Base-by-base conservation (phyloP, 1,140 invertebrate genomes). In the Drosophila azteca region DNA sequence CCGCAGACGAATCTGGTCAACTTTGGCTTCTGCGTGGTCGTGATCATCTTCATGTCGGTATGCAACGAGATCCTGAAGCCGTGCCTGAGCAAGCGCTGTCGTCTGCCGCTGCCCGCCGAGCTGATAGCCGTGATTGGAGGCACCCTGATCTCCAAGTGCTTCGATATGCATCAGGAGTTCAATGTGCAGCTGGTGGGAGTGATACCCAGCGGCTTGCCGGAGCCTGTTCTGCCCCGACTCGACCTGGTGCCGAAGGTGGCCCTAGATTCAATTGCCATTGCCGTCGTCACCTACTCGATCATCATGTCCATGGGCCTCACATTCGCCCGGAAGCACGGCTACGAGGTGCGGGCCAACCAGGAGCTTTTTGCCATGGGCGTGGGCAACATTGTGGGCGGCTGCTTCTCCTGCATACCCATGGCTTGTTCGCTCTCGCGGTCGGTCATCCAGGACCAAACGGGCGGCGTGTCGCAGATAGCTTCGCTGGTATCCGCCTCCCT, bases 221-320 rank as follows among this genome's bases (percentile, higher is more conserved):
- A 83, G 0, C 93, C 93, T 0, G 54, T 79, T 6, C 65, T 93
- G 8, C 93, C 93, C 0, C 91, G 92, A 0, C 9, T 94, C n/a
- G 92, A 93, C 51, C 63, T 94, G 39, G 50, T 94, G 4, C 90
- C 92, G 0, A 61, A 75, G 6, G 87, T 95, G 8, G 92, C 93
- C 0, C 53, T 94, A 0, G 93, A 94, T 55, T 92, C 93, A 0
- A 93, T 94, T 77, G 93, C 96, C 4, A 96, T 98, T 71, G 95
- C 96, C 2, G 95, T 99, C 91, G 96, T 99, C 0, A 95, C 96
- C 0, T 99, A 97, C 92, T 96, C 97, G 1, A 95, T 98, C 35
- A 95, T 96, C 3, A 96, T 99, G 92, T 99, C 98, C 1, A 97
- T 99, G 96, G 96, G 96, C 0, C 93, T 98, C 63, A 97, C 98